Evolutionary conservation across 2,888 invertebrate species (phyloP).

Genomic region (Abrostola tripartita): DNA sequence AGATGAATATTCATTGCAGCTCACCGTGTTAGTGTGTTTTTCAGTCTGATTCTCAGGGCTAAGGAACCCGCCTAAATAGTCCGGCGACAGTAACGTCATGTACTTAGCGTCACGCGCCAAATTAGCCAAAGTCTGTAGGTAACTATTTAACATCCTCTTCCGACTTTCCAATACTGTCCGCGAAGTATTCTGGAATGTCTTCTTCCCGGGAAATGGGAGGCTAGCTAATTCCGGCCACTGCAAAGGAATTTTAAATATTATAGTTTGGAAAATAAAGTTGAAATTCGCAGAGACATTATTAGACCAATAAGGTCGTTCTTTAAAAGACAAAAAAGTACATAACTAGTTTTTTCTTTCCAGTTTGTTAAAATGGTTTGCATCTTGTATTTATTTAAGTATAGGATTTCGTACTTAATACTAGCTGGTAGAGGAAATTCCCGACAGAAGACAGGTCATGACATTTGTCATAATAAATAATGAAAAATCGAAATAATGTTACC

Average conservation of each 20-base stretch:
- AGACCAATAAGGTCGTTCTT: neutral
- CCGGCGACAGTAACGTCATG: constrained; percentile 75
- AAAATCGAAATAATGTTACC: constrained; percentile 68
- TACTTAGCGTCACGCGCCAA: constrained; percentile 79
- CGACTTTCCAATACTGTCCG: constrained; percentile 94
- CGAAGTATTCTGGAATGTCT: constrained; percentile 97
- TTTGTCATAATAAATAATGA: neutral
- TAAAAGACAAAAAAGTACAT: no score
- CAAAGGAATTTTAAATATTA: constrained; percentile 5
- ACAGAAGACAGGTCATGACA: neutral
- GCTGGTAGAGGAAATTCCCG: no score
- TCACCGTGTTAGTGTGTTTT: constrained; percentile 80
- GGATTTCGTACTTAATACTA: no score
- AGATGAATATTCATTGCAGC: constrained; percentile 27
- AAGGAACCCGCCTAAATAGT: constrained; percentile 83
- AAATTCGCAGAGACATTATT: neutral
- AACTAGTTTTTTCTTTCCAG: no score
- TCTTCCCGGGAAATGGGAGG: constrained; percentile 96
- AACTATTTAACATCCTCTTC: constrained; percentile 94
- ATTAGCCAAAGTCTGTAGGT: constrained; percentile 90
- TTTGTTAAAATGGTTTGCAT: no score
- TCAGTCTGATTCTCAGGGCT: constrained; percentile 82
- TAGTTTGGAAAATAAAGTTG: neutral
- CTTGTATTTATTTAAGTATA: no score
- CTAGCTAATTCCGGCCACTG: constrained; percentile 94